These are phyloP conservation scores for Notothenia coriiceps DNA, from an alignment of 2,113 vertebrate species.

Conservation along the genomic window DNA sequence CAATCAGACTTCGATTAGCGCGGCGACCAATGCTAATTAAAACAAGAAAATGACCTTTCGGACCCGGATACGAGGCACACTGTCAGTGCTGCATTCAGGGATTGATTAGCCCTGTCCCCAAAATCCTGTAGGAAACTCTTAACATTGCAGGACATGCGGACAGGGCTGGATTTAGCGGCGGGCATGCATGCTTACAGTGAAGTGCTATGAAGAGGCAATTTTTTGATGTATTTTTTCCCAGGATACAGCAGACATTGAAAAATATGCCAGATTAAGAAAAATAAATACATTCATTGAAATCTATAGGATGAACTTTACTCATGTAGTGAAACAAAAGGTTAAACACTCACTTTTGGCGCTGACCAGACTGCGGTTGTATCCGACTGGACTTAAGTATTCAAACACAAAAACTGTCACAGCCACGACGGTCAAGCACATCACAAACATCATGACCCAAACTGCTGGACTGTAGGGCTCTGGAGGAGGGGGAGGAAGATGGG, in stretches of 20 bases:
- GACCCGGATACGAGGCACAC: slow-evolving; percentile 66
- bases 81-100: slow-evolving; percentile 69
- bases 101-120: slow-evolving; percentile 72
- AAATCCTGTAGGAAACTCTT: slow-evolving; percentile 36
- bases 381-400: slow-evolving; percentile 96
- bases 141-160: slow-evolving; percentile 5
- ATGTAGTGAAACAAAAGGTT: neutral
- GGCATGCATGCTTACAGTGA: neutral
- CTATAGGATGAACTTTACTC: too few relatives aligned
- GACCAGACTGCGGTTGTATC: slow-evolving; percentile 95
- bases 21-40: slow-evolving; percentile 80
- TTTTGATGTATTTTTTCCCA: too few relatives aligned
- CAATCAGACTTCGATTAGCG: slow-evolving; percentile 82
- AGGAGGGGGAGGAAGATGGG: slow-evolving; percentile 13
- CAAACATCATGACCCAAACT: slow-evolving; percentile 97
- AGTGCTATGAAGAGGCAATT: neutral
- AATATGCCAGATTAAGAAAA: too few relatives aligned
- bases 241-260: too few relatives aligned
- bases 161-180: neutral
- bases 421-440: slow-evolving; percentile 98
- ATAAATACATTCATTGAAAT: too few relatives aligned
- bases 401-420: slow-evolving; percentile 96
- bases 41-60: slow-evolving; percentile 83
- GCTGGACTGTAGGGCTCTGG: slow-evolving; percentile 88
- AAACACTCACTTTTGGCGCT: slow-evolving; percentile 92